Percentiles rank a stretch among this genome's conserved stretches.
Conservation (phyloP, 2,888 invertebrate genomes). For the Iphiclides podalirius region DNA sequence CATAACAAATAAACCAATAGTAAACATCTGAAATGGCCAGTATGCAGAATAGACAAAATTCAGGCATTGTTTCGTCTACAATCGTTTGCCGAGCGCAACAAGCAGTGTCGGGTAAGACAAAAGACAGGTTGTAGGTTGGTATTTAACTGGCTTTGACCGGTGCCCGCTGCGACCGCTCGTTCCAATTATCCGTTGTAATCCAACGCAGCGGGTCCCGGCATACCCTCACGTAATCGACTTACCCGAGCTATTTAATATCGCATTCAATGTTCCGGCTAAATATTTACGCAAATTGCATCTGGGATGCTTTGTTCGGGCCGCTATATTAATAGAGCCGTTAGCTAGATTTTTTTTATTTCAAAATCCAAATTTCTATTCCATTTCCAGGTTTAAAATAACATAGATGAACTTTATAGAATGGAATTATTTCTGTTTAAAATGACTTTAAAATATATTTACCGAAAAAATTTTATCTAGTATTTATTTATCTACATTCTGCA, state of each 20-base stretch:
- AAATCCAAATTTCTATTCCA: too few relatives aligned
- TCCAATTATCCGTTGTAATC: slow-evolving; percentile 60
- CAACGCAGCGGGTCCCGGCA: slow-evolving; percentile 47
- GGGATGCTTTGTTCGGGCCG: slow-evolving; percentile 34
- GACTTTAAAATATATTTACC: too few relatives aligned
- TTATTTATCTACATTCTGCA: too few relatives aligned
- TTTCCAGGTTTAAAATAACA: too few relatives aligned
- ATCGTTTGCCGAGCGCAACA: slow-evolving; percentile 8
- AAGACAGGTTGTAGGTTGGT: slow-evolving; percentile 17
- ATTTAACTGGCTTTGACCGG: slow-evolving; percentile 28
- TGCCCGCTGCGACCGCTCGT: slow-evolving; percentile 17
- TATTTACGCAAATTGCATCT: slow-evolving; percentile 55
- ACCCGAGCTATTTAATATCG: slow-evolving; percentile 62
- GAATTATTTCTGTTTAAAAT: too few relatives aligned
- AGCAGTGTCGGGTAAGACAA: slow-evolving; percentile 21
- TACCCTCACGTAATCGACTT: slow-evolving; percentile 61
- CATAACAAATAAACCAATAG: too few relatives aligned
- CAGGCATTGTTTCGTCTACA: slow-evolving; percentile 10
- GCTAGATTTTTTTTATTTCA: too few relatives aligned
- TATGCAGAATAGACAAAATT: background rate
- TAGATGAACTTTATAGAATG: too few relatives aligned
- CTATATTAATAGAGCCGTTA: background rate
- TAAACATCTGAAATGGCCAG: background rate
- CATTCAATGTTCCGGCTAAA: slow-evolving; percentile 56
- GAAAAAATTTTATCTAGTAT: too few relatives aligned